Evolutionary conservation across 2,888 invertebrate species (phyloP), one percentile per base, ranked within the genome.

Genomic region (Tryphoninae sp.): DNA sequence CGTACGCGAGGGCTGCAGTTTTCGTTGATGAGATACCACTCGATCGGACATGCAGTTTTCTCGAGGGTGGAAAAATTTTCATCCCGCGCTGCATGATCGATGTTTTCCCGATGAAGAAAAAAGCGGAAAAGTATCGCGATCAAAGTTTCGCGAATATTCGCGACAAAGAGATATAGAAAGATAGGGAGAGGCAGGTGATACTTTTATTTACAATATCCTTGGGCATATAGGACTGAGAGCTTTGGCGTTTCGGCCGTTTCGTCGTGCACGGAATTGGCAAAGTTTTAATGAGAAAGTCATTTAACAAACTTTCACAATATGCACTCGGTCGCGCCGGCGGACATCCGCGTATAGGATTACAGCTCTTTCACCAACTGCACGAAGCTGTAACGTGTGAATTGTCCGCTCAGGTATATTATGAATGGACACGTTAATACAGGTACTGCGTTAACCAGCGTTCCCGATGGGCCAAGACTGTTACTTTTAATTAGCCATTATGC

Each of bases 211-310:
- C 23, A 76, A 71, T 72, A 71, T 76, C 62, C 78, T 61, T 40
- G 79, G 53, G 62, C 61, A 77, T 76, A 80, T 74, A 59, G 55
- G 19, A 51, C 49, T 33, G 58, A 49, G 55, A 65, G 75, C 82
- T 78, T 72, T 80, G 42, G 58, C 26, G 65, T 55, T 42, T 16
- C 78, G 55, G 78, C 78, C 76, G 81, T 69, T 64, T 82, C 68
- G 59, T 64, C 65, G 73, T 85, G 81, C 84, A 79, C 84, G 86
- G 85, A 87, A 89, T 89, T 88, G 87, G 84, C 83, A 88, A 88
- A 88, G 88, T 89, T 88, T 87, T 88, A 88, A 89, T 87, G 88
- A 86, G 87, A 88, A 88, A 86, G 88, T 87, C 85, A 86, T 88
- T 88, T 87, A 88, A 83, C 88, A 84, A 88, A 88, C 88, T 88